Conservation (phyloP, 2,888 invertebrate species). For the Dasysyrphus tricinctus region DNA sequence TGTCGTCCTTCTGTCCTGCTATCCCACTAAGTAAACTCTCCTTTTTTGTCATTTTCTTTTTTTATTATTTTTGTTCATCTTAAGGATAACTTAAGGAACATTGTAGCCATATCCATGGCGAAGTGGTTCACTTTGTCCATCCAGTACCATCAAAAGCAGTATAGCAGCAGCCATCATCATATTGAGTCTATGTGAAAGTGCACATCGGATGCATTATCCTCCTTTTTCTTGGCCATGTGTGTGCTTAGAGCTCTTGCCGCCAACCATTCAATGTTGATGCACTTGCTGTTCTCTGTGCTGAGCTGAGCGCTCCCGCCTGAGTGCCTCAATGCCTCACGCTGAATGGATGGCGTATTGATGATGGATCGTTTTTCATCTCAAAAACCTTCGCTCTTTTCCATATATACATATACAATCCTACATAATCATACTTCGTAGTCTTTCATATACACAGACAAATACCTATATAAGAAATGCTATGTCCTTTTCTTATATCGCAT, state of each 20-base stretch:
- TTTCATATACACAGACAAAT: neutral
- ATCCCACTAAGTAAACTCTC: conserved; percentile 69
- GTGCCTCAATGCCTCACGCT: conserved; percentile 71
- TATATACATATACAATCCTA: neutral
- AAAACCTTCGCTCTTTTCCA: conserved; percentile 38
- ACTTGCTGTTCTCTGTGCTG: conserved; percentile 29
- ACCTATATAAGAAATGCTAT: conserved; percentile 42
- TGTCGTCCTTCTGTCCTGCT: conserved; percentile 56
- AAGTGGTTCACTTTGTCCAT: conserved; percentile 73
- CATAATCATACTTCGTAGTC: too few species aligned
- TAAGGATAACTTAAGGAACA: conserved; percentile 62
- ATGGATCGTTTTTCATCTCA: conserved; percentile 75
- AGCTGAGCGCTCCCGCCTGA: conserved; percentile 55
- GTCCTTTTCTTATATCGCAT: conserved; percentile 36
- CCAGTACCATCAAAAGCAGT: conserved; percentile 2
- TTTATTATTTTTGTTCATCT: conserved; percentile 20
- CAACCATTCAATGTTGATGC: conserved; percentile 61
- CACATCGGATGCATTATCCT: conserved; percentile 73
- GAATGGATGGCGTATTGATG: conserved; percentile 75
- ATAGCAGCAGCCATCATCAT: conserved; percentile 35
- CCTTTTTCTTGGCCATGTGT: conserved; percentile 64
- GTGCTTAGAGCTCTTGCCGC: conserved; percentile 64
- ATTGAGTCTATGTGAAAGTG: conserved; percentile 71
- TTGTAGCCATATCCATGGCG: conserved; percentile 61
- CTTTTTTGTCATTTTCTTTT: conserved; percentile 8